Evolutionary conservation across 2,888 invertebrate genomes (phyloP).

Genomic region (Apeira syringaria): DNA sequence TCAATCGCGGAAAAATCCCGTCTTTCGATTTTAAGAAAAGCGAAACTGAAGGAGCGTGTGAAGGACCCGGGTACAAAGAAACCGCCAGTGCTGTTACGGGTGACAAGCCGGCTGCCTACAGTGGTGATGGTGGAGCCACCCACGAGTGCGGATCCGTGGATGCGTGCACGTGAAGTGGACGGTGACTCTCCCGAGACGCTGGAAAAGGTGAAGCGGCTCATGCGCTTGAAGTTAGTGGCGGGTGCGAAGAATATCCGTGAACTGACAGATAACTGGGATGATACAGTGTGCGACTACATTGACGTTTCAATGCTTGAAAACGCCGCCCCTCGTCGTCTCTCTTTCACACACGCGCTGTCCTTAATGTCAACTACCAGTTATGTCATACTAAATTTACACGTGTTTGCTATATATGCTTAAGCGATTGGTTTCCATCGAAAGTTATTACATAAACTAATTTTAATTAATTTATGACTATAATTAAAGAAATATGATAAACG

Average conservation of each 20-base stretch:
- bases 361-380: too few relatives aligned
- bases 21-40: conserved; percentile 66
- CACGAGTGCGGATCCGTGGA: conserved; percentile 37
- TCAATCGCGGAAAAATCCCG: conserved; percentile 66
- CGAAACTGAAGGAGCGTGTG: conserved; percentile 52
- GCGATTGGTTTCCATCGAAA: too few relatives aligned
- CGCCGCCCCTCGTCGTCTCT: background rate
- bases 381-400: too few relatives aligned
- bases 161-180: conserved; percentile 41
- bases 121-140: conserved; percentile 63
- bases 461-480: too few relatives aligned
- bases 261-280: conserved; percentile 68
- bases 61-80: conserved; percentile 45
- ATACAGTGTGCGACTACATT: conserved; percentile 68
- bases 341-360: too few relatives aligned
- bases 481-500: too few relatives aligned
- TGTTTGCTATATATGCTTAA: too few relatives aligned
- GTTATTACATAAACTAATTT: too few relatives aligned
- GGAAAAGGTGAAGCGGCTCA: conserved; percentile 55
- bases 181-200: conserved; percentile 53
- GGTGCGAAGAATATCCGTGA: conserved; percentile 59
- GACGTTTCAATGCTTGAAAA: conserved; percentile 47
- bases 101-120: conserved; percentile 54
- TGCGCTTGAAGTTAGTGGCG: conserved; percentile 62
- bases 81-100: conserved; percentile 65